Evolutionary conservation across 2,797 vertebrate genomes (phyloP).

Genomic region (Bovichtus variegatus): DNA sequence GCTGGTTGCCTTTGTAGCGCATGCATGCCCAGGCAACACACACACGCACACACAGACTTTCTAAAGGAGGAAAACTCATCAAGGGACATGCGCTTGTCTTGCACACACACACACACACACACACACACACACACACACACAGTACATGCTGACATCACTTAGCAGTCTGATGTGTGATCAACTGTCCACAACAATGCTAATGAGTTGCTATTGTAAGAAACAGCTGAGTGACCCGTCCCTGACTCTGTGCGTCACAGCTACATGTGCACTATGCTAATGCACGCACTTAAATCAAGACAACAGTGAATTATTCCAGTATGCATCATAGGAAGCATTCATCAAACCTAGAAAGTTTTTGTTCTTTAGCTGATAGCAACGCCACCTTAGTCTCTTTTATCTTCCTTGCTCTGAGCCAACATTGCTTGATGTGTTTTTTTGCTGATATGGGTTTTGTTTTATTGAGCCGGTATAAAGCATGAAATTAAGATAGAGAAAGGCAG

Average conservation of each 20-base stretch:
- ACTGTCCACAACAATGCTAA: conserved; percentile 37
- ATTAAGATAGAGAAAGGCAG: conserved; percentile 20
- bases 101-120: background rate
- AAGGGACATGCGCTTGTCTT: background rate
- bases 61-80: conserved; percentile 42
- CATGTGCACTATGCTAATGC: conserved; percentile 33
- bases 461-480: conserved; percentile 13
- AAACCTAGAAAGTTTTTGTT: conserved; percentile 12
- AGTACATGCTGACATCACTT: background rate
- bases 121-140: background rate
- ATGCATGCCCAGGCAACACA: conserved; percentile 25
- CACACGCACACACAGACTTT: conserved; percentile 3
- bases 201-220: conserved; percentile 40
- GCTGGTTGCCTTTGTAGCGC: background rate
- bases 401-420: background rate
- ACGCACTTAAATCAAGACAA: conserved; percentile 1
- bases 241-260: conserved; percentile 11
- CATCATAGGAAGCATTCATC: conserved; percentile 29
- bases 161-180: conserved; percentile 26
- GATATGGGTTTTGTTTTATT: conserved; percentile 44
- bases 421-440: conserved; percentile 18
- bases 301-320: conserved; percentile 17
- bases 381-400: conserved; percentile 17
- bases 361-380: background rate
- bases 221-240: conserved; percentile 12